phyloP scores from a whole-genome alignment of 2,888 invertebrate species.

The Creontiades dilutus region DNA sequence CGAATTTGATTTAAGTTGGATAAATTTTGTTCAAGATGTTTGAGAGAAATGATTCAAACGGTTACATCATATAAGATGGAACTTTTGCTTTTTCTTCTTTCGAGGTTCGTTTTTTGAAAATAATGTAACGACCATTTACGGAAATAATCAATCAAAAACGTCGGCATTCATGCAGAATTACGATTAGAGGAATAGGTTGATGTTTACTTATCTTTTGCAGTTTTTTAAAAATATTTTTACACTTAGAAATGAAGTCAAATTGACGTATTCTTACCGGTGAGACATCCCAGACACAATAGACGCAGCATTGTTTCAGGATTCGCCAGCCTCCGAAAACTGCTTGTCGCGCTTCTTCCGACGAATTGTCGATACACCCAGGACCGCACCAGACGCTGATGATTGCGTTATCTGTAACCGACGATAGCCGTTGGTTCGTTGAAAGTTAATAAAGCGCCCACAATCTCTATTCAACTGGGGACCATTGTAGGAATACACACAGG shows the following conservation, averaged over 20 bases:
- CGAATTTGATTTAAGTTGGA: no score
- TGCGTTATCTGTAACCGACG: background rate
- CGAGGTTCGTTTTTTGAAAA: no score
- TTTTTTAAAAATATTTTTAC: background rate
- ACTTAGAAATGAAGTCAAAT: background rate
- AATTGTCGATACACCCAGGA: background rate
- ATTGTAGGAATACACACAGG: constrained; percentile 1
- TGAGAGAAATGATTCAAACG: no score
- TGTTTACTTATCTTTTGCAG: background rate
- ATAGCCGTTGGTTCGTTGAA: background rate
- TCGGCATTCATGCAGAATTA: no score
- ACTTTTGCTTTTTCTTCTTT: no score
- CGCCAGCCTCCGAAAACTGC: background rate
- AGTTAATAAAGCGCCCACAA: background rate
- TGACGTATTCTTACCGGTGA: background rate
- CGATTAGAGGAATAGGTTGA: no score
- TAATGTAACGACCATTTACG: no score
- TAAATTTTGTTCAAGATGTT: no score
- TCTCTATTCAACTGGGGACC: background rate
- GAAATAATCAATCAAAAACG: no score
- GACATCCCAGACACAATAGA: background rate
- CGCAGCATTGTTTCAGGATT: background rate
- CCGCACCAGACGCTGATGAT: background rate
- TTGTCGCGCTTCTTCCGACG: background rate
- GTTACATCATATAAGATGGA: no score